Base-by-base conservation (phyloP, 1,140 invertebrate species). In the Popillia japonica region DNA sequence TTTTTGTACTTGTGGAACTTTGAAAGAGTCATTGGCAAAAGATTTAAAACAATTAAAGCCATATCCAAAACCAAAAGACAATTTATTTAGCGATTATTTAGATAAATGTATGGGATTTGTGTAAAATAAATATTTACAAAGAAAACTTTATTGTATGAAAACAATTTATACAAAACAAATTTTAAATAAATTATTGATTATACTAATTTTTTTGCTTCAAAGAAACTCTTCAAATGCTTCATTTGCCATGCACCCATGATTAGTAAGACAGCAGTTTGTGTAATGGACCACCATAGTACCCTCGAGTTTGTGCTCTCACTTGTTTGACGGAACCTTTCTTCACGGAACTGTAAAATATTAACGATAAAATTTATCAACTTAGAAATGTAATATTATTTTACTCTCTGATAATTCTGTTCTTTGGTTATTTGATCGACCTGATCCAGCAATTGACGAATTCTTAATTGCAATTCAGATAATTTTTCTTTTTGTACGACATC, bases 391-490 rank as follows among this genome's bases (percentile, higher is more conserved):
- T 75, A 8, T 22, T 20, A 34, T 64, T 78, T 89, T 91, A 98
- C 96, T 87, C 98, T 92, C 87, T 99, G 98, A 88, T 99, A 99
- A 87, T 97, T 99, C 87, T 99, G 98, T 88, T 99, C 99, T 88
- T 99, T 99, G 8, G 96, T 97, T 78, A 99, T 99, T 88, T 99
- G 98, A 80, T 99, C 98, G 3, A 99, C 97, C 91, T 99, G 98
- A 88, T 99, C 97, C 0, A 99, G 86, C 27, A 99, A 89, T 87
- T 99, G 99, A 79, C 98, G 91, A 72, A 99, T 95, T 84, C 98
- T 90, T 9, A 99, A 88, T 86, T 99, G 98, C 7, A 99, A 88
- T 86, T 99, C 97, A 8, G 96, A 95, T 14, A 99, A 89, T 87
- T 99, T 99, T 87, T 99, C 99, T 87, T 98, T 99, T 82, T 99